Percentiles rank a stretch among this genome's conserved stretches.
These are phyloP conservation scores for Diabrotica virgifera DNA, from an alignment of 1,140 invertebrate species.

Conservation along the genomic window DNA sequence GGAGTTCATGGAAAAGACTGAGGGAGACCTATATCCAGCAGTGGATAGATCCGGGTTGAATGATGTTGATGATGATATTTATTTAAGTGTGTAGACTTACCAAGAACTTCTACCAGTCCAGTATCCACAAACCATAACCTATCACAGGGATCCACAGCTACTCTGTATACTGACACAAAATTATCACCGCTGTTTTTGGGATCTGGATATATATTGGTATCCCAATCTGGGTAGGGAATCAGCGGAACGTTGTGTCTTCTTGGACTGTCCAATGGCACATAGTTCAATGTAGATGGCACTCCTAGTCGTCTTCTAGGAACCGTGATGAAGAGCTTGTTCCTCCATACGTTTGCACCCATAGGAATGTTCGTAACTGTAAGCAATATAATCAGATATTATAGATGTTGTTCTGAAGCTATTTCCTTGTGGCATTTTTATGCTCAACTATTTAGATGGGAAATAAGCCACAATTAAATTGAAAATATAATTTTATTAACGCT, in stretches of 20 bases:
- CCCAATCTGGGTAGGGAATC: slow-evolving; percentile 61
- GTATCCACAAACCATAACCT: slow-evolving; percentile 75
- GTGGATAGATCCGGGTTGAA: no score
- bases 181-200: slow-evolving; percentile 29
- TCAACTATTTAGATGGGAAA: no score
- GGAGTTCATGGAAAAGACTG: no score
- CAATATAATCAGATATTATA: not conserved
- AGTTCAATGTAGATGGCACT: slow-evolving; percentile 69
- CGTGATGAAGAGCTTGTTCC: slow-evolving; percentile 68
- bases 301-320: slow-evolving; percentile 64
- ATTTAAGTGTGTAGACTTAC: slow-evolving; percentile 25
- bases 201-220: slow-evolving; percentile 56
- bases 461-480: no score
- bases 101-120: slow-evolving; percentile 57
- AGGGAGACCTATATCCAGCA: no score
- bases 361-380: slow-evolving; percentile 67
- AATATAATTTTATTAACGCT: no score
- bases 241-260: slow-evolving; percentile 48
- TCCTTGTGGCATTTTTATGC: no score
- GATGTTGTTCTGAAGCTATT: no score
- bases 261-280: slow-evolving; percentile 52
- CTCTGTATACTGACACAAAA: slow-evolving; percentile 65
- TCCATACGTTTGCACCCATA: slow-evolving; percentile 64
- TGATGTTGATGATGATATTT: not conserved
- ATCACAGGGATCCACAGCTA: slow-evolving; percentile 63